These are phyloP conservation scores for Andrena camellia DNA, from an alignment of 2,888 invertebrate genomes.

Conservation along the genomic window DNA sequence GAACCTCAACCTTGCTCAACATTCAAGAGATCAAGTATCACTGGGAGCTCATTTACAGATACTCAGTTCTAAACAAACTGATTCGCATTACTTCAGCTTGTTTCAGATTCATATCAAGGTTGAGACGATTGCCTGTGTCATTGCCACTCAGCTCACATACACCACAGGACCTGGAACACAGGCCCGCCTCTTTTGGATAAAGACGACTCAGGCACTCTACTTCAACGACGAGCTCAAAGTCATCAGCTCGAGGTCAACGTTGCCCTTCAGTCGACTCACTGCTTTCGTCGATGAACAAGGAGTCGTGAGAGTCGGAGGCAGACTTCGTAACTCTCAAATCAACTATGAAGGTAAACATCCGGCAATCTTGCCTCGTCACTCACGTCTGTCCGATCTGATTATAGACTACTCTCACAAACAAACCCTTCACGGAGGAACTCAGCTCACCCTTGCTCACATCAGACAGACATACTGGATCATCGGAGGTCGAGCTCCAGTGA, in stretches of 20 bases:
- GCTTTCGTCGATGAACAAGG: background rate
- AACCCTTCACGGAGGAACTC: background rate
- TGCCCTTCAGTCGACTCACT: too few species aligned
- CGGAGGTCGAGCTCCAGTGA: slow-evolving; percentile 9
- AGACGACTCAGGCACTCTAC: too few species aligned
- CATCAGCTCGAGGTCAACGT: too few species aligned
- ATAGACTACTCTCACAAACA: background rate
- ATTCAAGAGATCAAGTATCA: too few species aligned
- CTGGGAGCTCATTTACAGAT: too few species aligned
- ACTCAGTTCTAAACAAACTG: too few species aligned
- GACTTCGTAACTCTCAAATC: background rate
- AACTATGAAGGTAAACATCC: background rate
- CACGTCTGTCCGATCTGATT: background rate
- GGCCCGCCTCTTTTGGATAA: too few species aligned
- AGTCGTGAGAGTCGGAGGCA: background rate
- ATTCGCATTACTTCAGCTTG: slow-evolving; percentile 35
- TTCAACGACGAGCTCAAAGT: too few species aligned
- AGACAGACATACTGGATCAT: background rate
- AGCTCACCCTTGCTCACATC: background rate
- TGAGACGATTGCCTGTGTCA: too few species aligned
- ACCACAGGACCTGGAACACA: background rate
- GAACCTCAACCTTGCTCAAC: too few species aligned
- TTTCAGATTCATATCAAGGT: slow-evolving; percentile 40
- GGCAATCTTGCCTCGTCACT: background rate
- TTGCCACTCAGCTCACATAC: background rate